A percentile compares a stretch with the other conserved stretches of the same genome.
These are phyloP conservation scores for Mixornis gularis DNA, from an alignment of 2,113 vertebrate species.

Conservation along the genomic window DNA sequence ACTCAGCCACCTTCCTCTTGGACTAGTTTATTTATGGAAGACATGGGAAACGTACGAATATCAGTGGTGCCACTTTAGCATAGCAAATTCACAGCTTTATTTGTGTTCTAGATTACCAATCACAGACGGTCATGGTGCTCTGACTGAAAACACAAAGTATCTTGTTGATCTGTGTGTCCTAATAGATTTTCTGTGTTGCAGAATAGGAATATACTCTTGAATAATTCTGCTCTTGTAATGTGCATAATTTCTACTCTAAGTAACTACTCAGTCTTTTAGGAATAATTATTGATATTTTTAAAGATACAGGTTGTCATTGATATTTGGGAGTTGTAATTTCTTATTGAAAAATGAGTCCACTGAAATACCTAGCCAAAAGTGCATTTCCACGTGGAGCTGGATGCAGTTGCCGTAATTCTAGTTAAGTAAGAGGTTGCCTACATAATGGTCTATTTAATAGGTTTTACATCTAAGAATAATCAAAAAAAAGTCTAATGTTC, in stretches of 20 bases:
- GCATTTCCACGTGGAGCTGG: neutral
- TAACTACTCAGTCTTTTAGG: neutral
- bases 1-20: neutral
- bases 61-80: neutral
- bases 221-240: neutral
- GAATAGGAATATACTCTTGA: neutral
- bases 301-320: neutral
- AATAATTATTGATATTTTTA: neutral
- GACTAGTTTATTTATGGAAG: neutral
- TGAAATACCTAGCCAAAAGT: neutral
- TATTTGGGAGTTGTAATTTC: neutral
- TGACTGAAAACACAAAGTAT: neutral
- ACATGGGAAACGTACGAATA: neutral
- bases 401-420: neutral
- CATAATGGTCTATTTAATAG: neutral
- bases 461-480: neutral
- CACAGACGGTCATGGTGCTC: neutral
- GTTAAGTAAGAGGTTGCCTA: neutral
- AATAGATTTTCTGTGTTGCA: neutral
- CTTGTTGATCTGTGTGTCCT: neutral
- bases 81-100: neutral
- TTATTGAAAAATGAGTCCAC: neutral
- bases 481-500: constrained; percentile 1
- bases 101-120: neutral
- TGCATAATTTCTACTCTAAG: neutral